phyloP scores from a whole-genome alignment of 2,888 invertebrate genomes.

The Lasiommata megera region DNA sequence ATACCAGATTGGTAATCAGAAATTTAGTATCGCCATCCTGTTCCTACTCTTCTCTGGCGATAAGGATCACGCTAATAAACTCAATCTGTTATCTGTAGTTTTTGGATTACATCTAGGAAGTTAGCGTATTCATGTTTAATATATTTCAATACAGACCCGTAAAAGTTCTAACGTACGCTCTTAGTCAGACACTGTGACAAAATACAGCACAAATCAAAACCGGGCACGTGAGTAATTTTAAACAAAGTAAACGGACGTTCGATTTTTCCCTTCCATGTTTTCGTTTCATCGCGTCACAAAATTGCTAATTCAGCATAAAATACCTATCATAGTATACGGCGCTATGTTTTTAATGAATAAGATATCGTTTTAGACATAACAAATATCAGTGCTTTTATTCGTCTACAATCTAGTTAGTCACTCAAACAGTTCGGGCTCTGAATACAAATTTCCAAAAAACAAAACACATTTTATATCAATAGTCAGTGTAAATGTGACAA shows the following conservation, averaged over 20 bases:
- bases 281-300: slow-evolving; percentile 6
- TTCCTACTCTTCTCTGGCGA: no score
- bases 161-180: no score
- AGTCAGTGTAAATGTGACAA: not conserved
- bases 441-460: no score
- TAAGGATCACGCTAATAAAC: no score
- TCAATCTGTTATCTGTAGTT: no score
- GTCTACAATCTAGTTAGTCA: not conserved
- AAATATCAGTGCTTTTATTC: slow-evolving; percentile 19
- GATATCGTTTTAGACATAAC: slow-evolving; percentile 9
- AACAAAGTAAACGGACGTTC: not conserved
- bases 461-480: no score
- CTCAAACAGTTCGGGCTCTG: no score
- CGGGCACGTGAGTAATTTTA: not conserved
- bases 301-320: slow-evolving; percentile 9
- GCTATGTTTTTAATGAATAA: slow-evolving; percentile 19
- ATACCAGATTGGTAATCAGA: no score
- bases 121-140: no score
- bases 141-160: no score
- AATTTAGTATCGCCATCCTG: no score
- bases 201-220: not conserved
- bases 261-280: slow-evolving; percentile 1
- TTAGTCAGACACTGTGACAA: not conserved
- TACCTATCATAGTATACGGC: slow-evolving; percentile 17
- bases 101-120: no score